A percentile compares a stretch with the other conserved stretches of the same genome.
These are phyloP conservation scores for Drosophila jambulina DNA, from an alignment of 1,140 invertebrate species.

Conservation along the genomic window DNA sequence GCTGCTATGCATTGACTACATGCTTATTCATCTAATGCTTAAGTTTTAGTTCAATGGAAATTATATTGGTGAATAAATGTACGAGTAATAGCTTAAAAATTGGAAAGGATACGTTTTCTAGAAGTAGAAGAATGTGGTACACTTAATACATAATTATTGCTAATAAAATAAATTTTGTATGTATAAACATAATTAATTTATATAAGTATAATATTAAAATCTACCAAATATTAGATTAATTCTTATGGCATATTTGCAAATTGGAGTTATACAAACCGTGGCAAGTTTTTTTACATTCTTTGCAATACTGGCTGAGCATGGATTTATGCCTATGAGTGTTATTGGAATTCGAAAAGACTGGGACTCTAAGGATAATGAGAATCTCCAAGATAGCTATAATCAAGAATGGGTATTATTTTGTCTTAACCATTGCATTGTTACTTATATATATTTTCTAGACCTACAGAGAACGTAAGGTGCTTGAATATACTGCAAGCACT, in stretches of 20 bases:
- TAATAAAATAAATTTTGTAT: not conserved
- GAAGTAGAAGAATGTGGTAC: too few relatives aligned
- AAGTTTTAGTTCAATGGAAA: too few relatives aligned
- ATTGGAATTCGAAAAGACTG: constrained; percentile 96
- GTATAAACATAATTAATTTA: not conserved
- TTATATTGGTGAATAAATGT: too few relatives aligned
- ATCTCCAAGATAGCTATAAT: constrained; percentile 97
- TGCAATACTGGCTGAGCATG: constrained; percentile 99
- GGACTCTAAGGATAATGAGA: constrained; percentile 97
- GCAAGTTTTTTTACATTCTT: constrained; percentile 99
- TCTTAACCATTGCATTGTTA: constrained; percentile 77
- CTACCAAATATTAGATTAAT: constrained; percentile 89
- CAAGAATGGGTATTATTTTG: constrained; percentile 95
- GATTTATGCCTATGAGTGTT: constrained; percentile 93
- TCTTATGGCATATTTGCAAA: constrained; percentile 98
- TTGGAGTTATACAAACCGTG: constrained; percentile 99
- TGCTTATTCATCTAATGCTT: too few relatives aligned
- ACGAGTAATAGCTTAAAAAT: too few relatives aligned
- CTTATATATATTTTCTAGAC: constrained; percentile 79
- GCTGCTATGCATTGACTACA: too few relatives aligned
- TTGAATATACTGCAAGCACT: constrained; percentile 91
- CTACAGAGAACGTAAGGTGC: constrained; percentile 90
- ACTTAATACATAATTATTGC: too few relatives aligned
- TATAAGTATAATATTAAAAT: not conserved
- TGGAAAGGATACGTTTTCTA: too few relatives aligned